These are phyloP conservation scores for Patagioenas fasciata DNA, from an alignment of 2,113 vertebrate genomes.

Conservation along the genomic window DNA sequence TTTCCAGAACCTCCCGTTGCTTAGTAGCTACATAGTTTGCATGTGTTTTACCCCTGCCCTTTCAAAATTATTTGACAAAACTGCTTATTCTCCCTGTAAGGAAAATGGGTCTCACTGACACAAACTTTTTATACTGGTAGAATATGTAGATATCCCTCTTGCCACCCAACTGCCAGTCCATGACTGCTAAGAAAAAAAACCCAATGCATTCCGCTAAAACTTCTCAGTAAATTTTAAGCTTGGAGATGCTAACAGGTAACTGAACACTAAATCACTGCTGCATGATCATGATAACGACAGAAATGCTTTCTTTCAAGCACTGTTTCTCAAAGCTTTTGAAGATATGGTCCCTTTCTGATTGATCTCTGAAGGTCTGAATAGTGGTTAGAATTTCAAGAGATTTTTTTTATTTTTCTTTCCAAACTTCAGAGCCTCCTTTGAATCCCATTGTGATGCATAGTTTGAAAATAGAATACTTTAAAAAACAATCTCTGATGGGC, in stretches of 20 bases:
- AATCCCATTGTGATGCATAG: not conserved
- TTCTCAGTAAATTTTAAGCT: not conserved
- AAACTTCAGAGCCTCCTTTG: not conserved
- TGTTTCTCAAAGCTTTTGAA: not conserved
- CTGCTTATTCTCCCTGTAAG: not conserved
- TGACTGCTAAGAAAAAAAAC: not conserved
- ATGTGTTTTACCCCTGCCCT: not conserved
- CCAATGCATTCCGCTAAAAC: not conserved
- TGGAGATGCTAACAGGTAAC: not conserved
- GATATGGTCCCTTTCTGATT: not conserved
- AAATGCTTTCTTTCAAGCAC: not conserved
- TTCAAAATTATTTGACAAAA: not conserved
- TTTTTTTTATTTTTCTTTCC: not conserved
- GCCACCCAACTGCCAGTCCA: not conserved
- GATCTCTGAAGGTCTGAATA: not conserved
- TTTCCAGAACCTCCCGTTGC: not conserved
- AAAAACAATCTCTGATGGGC: not conserved
- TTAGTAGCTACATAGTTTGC: slow-evolving; percentile 20
- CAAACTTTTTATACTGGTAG: not conserved
- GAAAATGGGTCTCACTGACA: not conserved
- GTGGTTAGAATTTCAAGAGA: not conserved
- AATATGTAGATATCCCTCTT: not conserved
- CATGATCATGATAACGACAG: not conserved
- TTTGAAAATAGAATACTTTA: not conserved
- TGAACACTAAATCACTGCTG: not conserved